Evolutionary conservation across 2,113 vertebrate species (phyloP), one percentile per base, ranked within the genome.

Genomic region (Grammomys dolichurus): DNA sequence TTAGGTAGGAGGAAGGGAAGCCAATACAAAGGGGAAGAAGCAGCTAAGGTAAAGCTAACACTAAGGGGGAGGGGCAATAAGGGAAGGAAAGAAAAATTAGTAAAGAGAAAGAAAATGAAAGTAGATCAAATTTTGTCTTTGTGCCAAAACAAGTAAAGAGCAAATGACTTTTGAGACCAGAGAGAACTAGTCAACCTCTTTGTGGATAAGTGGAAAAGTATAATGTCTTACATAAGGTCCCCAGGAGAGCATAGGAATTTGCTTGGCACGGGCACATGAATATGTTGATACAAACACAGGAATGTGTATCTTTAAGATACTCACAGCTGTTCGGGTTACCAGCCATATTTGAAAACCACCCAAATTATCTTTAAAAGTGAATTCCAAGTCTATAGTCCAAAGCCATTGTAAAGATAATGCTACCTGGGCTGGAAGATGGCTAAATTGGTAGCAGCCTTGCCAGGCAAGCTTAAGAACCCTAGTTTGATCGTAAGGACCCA

Each of bases 291-390:
- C 19, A 73, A 86, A 8, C 9, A 63, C 17, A 89, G 28, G 54
- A 75, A 58, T 51, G 54, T 87, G 31, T n/a, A 11, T n/a, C 22
- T 93, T 94, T 84, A 58, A 76, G 31, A 75, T 33, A 43, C 3
- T 82, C 46, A 3, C 43, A 13, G 54, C 5, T 56, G 13, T 63
- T 11, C 70, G 46, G 46, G 40, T 70, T 91, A 33, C 8, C 22
- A 36, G 16, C 2, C 10, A 72, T 81, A 9, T 67, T 81, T 46
- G 46, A 51, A 93, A 90, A 63, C 48, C n/a, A 48, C n/a, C 67
- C 36, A 54, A 51, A 48, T 91, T 84, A 36, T 88, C 90, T 94
- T n/a, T 46, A 78, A 88, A 96, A 76, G 31, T 80, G 2, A 78
- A 43, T 70, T 94, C 43, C 51, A 94, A 77, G 33, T 90, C n/a